phyloP scores from a whole-genome alignment of 2,888 invertebrate species.

The Halictus quadricinctus region DNA sequence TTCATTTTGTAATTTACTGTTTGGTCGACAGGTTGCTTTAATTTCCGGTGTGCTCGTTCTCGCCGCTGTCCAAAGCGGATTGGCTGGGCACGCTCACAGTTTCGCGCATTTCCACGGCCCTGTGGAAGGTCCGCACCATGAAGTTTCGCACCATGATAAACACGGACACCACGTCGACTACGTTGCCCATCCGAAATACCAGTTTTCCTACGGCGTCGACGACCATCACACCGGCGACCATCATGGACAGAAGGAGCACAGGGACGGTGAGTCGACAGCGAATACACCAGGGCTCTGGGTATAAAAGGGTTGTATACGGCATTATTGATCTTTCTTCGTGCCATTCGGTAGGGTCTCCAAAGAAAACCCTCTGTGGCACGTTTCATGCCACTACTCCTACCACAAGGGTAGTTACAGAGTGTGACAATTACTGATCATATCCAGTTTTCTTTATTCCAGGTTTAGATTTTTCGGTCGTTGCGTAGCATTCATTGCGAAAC shows the following conservation, averaged over 20 bases:
- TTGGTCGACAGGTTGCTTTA: constrained; percentile 66
- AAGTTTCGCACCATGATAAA: constrained; percentile 74
- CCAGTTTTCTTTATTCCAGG: too few relatives aligned
- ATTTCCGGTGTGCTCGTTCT: constrained; percentile 71
- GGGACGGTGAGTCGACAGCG: constrained; percentile 77
- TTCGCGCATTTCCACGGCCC: constrained; percentile 79
- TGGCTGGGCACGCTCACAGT: constrained; percentile 79
- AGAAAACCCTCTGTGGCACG: too few relatives aligned
- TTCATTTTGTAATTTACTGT: neutral
- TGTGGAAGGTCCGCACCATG: constrained; percentile 77
- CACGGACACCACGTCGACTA: constrained; percentile 80
- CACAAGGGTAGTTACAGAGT: too few relatives aligned
- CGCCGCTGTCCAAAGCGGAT: constrained; percentile 69
- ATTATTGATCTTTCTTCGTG: too few relatives aligned
- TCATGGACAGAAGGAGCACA: constrained; percentile 81
- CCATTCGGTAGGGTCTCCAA: too few relatives aligned
- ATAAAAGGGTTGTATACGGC: too few relatives aligned
- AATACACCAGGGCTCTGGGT: neutral
- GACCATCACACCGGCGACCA: constrained; percentile 81
- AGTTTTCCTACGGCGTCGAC: constrained; percentile 79
- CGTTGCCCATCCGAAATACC: constrained; percentile 78
- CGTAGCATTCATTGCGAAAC: too few relatives aligned
- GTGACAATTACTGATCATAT: too few relatives aligned
- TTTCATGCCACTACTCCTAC: too few relatives aligned
- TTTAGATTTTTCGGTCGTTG: too few relatives aligned